Conservation (phyloP, 2,888 invertebrate species). For the Drosophila rellima region DNA sequence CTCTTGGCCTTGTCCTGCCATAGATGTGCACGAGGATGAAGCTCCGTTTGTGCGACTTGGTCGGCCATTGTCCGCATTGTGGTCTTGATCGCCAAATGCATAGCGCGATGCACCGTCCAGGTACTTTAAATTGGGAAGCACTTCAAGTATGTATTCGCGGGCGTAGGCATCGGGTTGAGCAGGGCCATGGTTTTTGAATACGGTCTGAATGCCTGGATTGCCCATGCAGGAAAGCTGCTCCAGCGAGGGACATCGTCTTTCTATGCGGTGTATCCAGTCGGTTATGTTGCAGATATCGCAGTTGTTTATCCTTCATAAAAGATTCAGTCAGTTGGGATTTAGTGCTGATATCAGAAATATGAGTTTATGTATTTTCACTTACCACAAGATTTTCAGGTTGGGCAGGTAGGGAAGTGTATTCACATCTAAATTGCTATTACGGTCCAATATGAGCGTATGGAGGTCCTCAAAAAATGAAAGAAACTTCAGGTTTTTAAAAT, state of each 20-base stretch:
- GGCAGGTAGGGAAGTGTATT: slow-evolving; percentile 91
- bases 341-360: background rate
- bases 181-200: slow-evolving; percentile 74
- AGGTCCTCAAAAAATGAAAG: slow-evolving; percentile 90
- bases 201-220: slow-evolving; percentile 91
- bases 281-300: slow-evolving; percentile 89
- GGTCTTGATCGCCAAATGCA: slow-evolving; percentile 8
- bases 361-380: slow-evolving; percentile 51
- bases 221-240: slow-evolving; percentile 92
- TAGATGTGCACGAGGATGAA: slow-evolving; percentile 47
- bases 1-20: slow-evolving; percentile 48
- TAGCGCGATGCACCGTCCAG: slow-evolving; percentile 76
- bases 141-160: slow-evolving; percentile 76
- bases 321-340: too few species aligned
- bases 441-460: slow-evolving; percentile 92
- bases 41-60: slow-evolving; percentile 8
- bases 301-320: slow-evolving; percentile 88
- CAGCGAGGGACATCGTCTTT: slow-evolving; percentile 90
- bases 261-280: slow-evolving; percentile 90
- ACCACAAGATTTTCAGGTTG: slow-evolving; percentile 92
- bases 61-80: slow-evolving; percentile 3
- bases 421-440: slow-evolving; percentile 90
- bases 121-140: slow-evolving; percentile 76
- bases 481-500: slow-evolving; percentile 91
- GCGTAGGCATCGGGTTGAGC: slow-evolving; percentile 84